Conservation (phyloP, 2,888 invertebrate species). For the Altica lythri region DNA sequence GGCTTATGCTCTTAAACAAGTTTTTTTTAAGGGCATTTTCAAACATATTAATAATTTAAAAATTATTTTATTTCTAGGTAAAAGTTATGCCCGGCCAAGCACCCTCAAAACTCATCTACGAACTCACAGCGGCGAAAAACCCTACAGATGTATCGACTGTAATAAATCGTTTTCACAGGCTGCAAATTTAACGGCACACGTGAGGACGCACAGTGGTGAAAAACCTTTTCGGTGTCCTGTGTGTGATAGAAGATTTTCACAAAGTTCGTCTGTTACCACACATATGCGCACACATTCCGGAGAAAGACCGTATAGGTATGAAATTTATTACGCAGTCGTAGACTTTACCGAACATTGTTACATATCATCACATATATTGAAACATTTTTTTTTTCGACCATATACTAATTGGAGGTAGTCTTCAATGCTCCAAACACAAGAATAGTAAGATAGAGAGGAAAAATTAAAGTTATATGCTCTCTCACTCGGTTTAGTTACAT, state of each 20-base stretch:
- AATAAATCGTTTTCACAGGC: conserved; percentile 98
- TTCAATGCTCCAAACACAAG: too few relatives aligned
- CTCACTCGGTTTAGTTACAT: too few relatives aligned
- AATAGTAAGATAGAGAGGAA: too few relatives aligned
- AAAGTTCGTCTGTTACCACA: conserved; percentile 94
- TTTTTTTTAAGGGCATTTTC: not conserved
- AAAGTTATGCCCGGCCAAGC: conserved; percentile 94
- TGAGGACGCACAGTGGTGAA: conserved; percentile 94
- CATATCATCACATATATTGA: too few relatives aligned
- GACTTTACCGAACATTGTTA: too few relatives aligned
- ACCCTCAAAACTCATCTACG: conserved; percentile 96
- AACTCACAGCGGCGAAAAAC: conserved; percentile 95
- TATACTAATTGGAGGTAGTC: too few relatives aligned
- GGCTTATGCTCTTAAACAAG: not conserved
- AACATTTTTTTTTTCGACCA: too few relatives aligned
- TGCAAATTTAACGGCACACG: conserved; percentile 97
- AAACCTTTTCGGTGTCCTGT: conserved; percentile 97
- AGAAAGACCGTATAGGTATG: conserved; percentile 84
- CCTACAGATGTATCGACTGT: conserved; percentile 90
- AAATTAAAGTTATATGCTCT: too few relatives aligned
- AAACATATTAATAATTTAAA: too few relatives aligned
- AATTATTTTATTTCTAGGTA: too few relatives aligned
- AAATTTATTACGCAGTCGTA: too few relatives aligned
- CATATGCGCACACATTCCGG: conserved; percentile 99
- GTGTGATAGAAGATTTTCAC: conserved; percentile 95